phyloP scores from a whole-genome alignment of 2,888 invertebrate species.

The Sarcophaga caerulescens region DNA sequence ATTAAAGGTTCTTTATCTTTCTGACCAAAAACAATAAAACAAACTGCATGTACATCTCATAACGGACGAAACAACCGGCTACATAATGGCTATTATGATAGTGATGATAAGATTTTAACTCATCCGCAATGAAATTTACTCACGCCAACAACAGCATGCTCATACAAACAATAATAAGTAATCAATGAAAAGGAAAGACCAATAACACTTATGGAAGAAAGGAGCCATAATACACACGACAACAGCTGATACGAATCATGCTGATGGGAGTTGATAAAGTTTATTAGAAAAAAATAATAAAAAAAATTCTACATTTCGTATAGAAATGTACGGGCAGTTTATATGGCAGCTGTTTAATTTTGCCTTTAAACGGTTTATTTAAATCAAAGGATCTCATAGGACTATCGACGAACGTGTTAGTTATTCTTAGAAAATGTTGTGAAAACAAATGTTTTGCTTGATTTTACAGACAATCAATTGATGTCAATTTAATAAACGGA shows the following conservation, averaged over 20 bases:
- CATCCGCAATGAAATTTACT: slow-evolving; percentile 1
- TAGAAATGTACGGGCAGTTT: neutral
- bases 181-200: slow-evolving; percentile 28
- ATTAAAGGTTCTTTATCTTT: neutral
- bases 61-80: slow-evolving; percentile 50
- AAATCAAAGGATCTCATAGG: slow-evolving; percentile 5
- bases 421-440: slow-evolving; percentile 27
- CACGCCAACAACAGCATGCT: slow-evolving; percentile 16
- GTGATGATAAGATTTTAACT: slow-evolving; percentile 36
- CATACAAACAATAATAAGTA: neutral
- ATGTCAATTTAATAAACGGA: slow-evolving; percentile 43
- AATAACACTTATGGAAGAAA: slow-evolving; percentile 22
- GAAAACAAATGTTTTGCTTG: slow-evolving; percentile 47
- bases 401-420: neutral
- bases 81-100: slow-evolving; percentile 22
- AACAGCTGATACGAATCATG: slow-evolving; percentile 59
- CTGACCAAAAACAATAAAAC: slow-evolving; percentile 31
- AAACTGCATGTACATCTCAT: slow-evolving; percentile 19
- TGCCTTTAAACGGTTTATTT: neutral
- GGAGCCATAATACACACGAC: slow-evolving; percentile 33
- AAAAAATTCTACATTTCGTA: slow-evolving; percentile 10
- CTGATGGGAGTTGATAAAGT: neutral
- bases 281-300: slow-evolving; percentile 16
- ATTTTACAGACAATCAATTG: slow-evolving; percentile 57
- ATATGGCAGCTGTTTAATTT: slow-evolving; percentile 53